phyloP scores from a whole-genome alignment of 2,888 invertebrate species.

The Lasioglossum marginatum region DNA sequence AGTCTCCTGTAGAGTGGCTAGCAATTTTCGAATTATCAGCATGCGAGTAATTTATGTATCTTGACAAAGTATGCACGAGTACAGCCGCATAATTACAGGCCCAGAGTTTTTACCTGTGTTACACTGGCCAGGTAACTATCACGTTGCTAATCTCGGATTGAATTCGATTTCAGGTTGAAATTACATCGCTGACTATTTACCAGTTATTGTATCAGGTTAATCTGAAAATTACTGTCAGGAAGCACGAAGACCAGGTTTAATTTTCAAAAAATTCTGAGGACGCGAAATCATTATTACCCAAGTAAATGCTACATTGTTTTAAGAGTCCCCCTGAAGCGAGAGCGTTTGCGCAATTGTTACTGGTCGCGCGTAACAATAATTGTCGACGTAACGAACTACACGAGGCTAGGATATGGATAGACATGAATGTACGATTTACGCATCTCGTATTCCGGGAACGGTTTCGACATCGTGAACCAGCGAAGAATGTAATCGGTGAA shows the following conservation, averaged over 20 bases:
- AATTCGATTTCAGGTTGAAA: not conserved
- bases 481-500: conserved; percentile 35
- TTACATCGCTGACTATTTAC: not conserved
- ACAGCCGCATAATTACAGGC: not conserved
- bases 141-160: not conserved
- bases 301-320: not conserved
- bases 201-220: not conserved
- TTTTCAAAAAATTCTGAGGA: not conserved
- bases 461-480: conserved; percentile 40
- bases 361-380: not conserved
- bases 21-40: not conserved
- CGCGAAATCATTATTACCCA: not conserved
- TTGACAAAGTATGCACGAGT: not conserved
- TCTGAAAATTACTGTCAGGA: not conserved
- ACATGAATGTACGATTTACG: not conserved
- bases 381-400: not conserved
- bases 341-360: not conserved
- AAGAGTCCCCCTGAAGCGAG: not conserved
- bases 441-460: conserved; percentile 11
- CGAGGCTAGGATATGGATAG: not conserved
- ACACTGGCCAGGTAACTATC: not conserved
- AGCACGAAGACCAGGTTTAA: not conserved
- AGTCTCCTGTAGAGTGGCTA: not conserved
- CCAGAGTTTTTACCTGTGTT: not conserved
- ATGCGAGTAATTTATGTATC: conserved; percentile 10